phyloP scores from a whole-genome alignment of 2,888 invertebrate genomes.

The Idaea dimidiata region DNA sequence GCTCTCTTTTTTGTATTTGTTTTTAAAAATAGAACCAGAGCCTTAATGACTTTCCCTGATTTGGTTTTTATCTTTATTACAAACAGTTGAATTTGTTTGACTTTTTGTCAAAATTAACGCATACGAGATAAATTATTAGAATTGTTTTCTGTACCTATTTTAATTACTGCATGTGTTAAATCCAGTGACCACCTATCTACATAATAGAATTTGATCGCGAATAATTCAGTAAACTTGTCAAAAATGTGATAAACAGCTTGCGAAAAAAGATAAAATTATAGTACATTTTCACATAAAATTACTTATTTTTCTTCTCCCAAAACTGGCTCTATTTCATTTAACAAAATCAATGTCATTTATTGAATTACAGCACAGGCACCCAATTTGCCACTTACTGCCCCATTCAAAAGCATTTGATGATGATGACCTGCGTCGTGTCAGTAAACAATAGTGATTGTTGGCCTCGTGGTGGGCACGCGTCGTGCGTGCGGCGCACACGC shows the following conservation, averaged over 20 bases:
- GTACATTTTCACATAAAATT: too few relatives aligned
- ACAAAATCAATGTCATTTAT: neutral
- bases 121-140: too few relatives aligned
- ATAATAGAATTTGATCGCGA: too few relatives aligned
- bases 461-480: constrained; percentile 33
- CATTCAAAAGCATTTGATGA: neutral
- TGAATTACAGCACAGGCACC: neutral
- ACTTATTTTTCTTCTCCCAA: too few relatives aligned
- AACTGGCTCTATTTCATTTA: neutral
- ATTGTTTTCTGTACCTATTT: too few relatives aligned
- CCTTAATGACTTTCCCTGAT: neutral
- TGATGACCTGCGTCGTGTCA: neutral
- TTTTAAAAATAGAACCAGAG: neutral
- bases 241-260: too few relatives aligned
- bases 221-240: too few relatives aligned
- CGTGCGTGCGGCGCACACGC: constrained; percentile 7
- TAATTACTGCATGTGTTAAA: too few relatives aligned
- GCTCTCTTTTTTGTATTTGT: constrained; percentile 17
- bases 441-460: constrained; percentile 12
- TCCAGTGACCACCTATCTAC: too few relatives aligned
- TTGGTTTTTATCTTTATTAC: neutral
- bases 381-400: neutral
- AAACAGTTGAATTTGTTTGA: neutral
- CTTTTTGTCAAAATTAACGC: too few relatives aligned
- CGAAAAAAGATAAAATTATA: too few relatives aligned